Evolutionary conservation across 2,888 invertebrate genomes (phyloP).

Genomic region (Caenorhabditis sp.): DNA sequence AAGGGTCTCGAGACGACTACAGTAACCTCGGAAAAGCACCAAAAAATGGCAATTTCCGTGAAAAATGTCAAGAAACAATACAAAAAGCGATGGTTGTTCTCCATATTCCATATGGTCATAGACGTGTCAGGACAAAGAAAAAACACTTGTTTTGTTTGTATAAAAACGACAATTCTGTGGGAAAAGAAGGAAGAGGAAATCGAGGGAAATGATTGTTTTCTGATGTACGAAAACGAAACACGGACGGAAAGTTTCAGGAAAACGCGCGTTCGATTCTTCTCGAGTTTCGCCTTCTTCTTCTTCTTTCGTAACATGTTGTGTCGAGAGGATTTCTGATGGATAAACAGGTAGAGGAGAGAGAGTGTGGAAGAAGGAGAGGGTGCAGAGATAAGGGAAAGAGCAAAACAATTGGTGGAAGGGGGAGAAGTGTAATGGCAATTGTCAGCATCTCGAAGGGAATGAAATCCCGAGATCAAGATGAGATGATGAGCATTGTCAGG

Average conservation of each 20-base stretch:
- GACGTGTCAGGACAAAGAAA: neutral
- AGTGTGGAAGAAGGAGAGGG: constrained; percentile 18
- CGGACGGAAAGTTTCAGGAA: neutral
- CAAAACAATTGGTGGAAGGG: constrained; percentile 32
- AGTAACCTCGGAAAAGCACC: neutral
- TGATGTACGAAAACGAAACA: neutral
- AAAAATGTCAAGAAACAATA: neutral
- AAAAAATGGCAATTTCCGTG: neutral
- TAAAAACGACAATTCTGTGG: constrained; percentile 1
- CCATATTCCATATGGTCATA: neutral
- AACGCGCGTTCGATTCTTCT: too few relatives aligned
- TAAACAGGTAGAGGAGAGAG: constrained; percentile 30
- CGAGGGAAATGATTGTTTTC: neutral
- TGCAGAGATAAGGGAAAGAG: constrained; percentile 5
- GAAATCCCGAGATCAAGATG: too few relatives aligned
- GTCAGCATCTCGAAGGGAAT: neutral
- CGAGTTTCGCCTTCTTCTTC: too few relatives aligned
- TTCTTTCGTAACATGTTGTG: constrained; percentile 6
- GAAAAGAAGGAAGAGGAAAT: neutral
- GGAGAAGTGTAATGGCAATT: constrained; percentile 10
- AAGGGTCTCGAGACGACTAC: too few relatives aligned
- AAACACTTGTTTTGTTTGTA: neutral
- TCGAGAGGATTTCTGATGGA: constrained; percentile 13
- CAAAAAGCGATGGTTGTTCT: neutral
- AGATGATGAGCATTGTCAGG: too few relatives aligned